Evolutionary conservation across 2,888 invertebrate species (phyloP).

Genomic region (Tinea trinotella): DNA sequence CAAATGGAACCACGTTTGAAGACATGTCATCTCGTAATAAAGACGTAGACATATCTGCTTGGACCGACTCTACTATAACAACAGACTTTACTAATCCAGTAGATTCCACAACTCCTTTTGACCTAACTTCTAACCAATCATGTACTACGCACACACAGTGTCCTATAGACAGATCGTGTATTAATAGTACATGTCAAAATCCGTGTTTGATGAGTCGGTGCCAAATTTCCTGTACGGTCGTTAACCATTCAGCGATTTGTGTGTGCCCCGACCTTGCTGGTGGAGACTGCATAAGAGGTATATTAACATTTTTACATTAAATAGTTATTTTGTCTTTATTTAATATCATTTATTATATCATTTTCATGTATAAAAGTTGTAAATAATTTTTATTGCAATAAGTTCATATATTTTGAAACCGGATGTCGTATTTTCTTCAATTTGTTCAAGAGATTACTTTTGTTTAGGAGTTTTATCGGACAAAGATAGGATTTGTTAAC

Average conservation of each 20-base stretch:
- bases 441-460: background rate
- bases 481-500: conserved; percentile 1
- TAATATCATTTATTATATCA: background rate
- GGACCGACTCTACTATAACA: conserved; percentile 51
- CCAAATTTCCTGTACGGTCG: conserved; percentile 75
- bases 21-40: conserved; percentile 56
- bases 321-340: background rate
- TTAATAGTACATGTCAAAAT: conserved; percentile 75
- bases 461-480: conserved; percentile 16
- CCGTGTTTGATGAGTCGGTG: conserved; percentile 72
- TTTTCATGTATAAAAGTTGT: conserved; percentile 4
- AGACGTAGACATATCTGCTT: conserved; percentile 58
- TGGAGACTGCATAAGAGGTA: conserved; percentile 77
- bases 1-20: conserved; percentile 28
- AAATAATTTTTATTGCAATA: background rate
- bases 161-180: conserved; percentile 74
- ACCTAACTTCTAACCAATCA: conserved; percentile 41
- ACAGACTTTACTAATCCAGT: conserved; percentile 51
- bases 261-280: conserved; percentile 74
- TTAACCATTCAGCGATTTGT: conserved; percentile 76
- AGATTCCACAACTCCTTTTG: conserved; percentile 35
- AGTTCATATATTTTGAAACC: conserved; percentile 5
- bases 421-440: background rate
- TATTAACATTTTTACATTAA: conserved; percentile 29
- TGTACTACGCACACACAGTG: conserved; percentile 78